phyloP scores from a whole-genome alignment of 2,797 vertebrate species.

The Zenarchopterus dispar region DNA sequence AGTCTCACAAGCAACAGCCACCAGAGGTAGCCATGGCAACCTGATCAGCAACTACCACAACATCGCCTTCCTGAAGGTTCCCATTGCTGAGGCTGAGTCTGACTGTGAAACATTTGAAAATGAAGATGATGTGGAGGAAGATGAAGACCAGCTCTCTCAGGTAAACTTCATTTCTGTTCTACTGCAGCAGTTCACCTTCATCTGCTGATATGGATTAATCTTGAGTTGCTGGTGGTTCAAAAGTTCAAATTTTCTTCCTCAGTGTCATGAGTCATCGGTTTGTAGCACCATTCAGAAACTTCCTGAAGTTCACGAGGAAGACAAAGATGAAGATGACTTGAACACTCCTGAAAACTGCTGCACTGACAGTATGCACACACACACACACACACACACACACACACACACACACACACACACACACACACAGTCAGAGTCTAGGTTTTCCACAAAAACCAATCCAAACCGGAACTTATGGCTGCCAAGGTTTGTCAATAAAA shows the following conservation, averaged over 20 bases:
- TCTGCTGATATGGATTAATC: no score
- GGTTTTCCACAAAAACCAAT: no score
- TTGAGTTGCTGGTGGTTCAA: background rate
- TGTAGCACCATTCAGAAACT: constrained; percentile 90
- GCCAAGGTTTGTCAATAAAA: no score
- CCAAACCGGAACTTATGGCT: no score
- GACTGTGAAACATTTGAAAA: constrained; percentile 50
- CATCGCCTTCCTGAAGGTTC: constrained; percentile 54
- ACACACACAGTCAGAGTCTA: no score
- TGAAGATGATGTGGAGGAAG: constrained; percentile 8
- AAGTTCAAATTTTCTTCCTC: constrained; percentile 6
- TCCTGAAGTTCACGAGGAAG: constrained; percentile 73
- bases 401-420: no score
- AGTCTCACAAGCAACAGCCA: background rate
- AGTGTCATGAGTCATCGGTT: constrained; percentile 53
- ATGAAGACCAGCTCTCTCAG: constrained; percentile 7
- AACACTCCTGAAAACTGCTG: constrained; percentile 87
- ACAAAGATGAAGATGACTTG: constrained; percentile 78
- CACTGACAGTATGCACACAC: constrained; percentile 62
- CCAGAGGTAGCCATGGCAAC: constrained; percentile 8
- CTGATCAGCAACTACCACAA: constrained; percentile 47
- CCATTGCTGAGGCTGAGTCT: constrained; percentile 59
- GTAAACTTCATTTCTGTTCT: constrained; percentile 22
- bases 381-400: constrained; percentile 6
- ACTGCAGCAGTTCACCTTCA: no score